Base-by-base conservation (phyloP, 1,140 invertebrate species). In the Brachionus angularis region DNA sequence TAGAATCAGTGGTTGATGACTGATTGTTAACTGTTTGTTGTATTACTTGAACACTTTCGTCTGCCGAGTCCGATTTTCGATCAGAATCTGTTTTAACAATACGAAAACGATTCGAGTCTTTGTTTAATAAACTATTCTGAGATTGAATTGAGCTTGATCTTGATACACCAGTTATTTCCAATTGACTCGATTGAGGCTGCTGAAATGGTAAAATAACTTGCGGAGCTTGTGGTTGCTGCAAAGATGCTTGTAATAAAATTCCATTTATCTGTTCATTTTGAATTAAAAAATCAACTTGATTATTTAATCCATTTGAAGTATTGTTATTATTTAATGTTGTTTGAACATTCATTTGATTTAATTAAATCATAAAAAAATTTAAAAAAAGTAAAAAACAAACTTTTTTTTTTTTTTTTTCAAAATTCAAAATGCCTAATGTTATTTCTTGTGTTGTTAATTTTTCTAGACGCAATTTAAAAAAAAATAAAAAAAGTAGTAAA, bases 291-390 rank as follows among this genome's bases (percentile, higher is more conserved):
- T 53, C n/a, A n/a, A n/a, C 50, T 29, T 53, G 50, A 53, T 53
- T 53, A 29, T 29, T 53, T 58, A 16, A n/a, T 36, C 53, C 53
- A 58, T 58, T n/a, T n/a, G n/a, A n/a, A n/a, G n/a, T n/a, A n/a
- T n/a, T n/a, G n/a, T n/a, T 58, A 34, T 21, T 58, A 5, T 16
- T 18, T 29, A 34, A 58, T 36, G 53, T 36, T 58, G 53, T 58
- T 58, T 58, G 53, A 58, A 39, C 53, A 36, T 36, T 58, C 53
- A 58, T 58, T 58, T 58, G 53, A 58, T n/a, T n/a, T n/a, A n/a
- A n/a, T n/a, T n/a, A n/a, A n/a, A n/a, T n/a, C n/a, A n/a, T n/a
- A n/a, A n/a, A n/a, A n/a, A n/a, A n/a, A n/a, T n/a, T n/a, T n/a
- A n/a, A n/a, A n/a, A n/a, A n/a, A n/a, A n/a, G n/a, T n/a, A n/a